These are phyloP conservation scores for Copidosoma aretas DNA, from an alignment of 2,888 invertebrate genomes.

Conservation along the genomic window DNA sequence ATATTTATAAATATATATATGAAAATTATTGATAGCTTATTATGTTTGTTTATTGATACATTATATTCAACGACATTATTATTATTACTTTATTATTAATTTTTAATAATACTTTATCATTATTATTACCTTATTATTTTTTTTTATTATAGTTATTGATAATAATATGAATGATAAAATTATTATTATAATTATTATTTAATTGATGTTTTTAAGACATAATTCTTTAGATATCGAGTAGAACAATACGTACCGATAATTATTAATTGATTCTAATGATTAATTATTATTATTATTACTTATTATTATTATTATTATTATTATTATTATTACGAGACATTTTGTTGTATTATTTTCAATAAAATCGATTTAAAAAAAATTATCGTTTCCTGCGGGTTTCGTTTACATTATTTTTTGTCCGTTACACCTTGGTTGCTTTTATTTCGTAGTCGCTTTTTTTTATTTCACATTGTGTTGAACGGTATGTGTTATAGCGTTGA, in stretches of 20 bases:
- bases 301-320: too few species aligned
- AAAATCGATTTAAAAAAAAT: too few species aligned
- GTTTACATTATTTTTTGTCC: too few species aligned
- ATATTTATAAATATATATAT: constrained; percentile 4
- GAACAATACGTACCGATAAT: constrained; percentile 60
- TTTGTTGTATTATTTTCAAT: constrained; percentile 63
- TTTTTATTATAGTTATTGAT: constrained; percentile 54
- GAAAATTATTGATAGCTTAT: constrained; percentile 54
- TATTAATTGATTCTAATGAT: constrained; percentile 61
- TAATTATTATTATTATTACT: constrained; percentile 58
- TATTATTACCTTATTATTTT: constrained; percentile 52
- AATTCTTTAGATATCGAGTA: constrained; percentile 60
- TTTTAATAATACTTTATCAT: too few species aligned
- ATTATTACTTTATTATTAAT: too few species aligned
- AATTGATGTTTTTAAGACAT: constrained; percentile 60
- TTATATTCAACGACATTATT: constrained; percentile 59
- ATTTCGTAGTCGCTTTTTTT: too few species aligned
- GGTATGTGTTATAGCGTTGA: too few species aligned
- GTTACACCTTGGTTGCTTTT: too few species aligned
- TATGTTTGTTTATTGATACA: constrained; percentile 62
- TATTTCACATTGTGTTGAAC: too few species aligned
- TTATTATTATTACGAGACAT: constrained; percentile 61
- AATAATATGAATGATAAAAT: constrained; percentile 54
- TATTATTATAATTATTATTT: too few species aligned
- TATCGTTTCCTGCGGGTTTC: too few species aligned